Base-by-base conservation (phyloP, 2,888 invertebrate genomes). In the Tinea trinotella region DNA sequence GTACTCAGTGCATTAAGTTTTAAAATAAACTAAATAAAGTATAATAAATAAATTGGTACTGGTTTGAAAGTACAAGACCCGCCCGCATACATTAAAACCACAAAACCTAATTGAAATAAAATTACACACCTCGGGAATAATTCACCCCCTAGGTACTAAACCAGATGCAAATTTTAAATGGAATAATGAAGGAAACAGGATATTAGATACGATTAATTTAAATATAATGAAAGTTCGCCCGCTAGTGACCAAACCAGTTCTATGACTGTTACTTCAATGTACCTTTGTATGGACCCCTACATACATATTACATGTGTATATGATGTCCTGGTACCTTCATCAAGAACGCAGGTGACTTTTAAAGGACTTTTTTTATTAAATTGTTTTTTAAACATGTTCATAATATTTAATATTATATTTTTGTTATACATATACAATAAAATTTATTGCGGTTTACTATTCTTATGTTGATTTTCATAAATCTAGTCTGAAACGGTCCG, bases 161-260 rank as follows among this genome's bases (percentile, higher is more conserved):
- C 40, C 5, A 40, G 40, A 46, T 46, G 46, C 17, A 19, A 46
- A 46, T 18, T 46, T 19, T 46, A 30, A 30, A 17, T 12, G 40
- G 2, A 48, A 48, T 24, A 24, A 50, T 24, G n/a, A 50, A 52
- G 55, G 40, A 22, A 46, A 30, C 50, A 52, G 15, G 56, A 56
- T 44, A 52, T 56, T 58, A 59, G 46, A 49, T 40, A 52, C 46
- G 50, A 54, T 56, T 56, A 57, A 59, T 58, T 57, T 57, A 48
- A 56, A 59, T 57, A 56, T 58, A 59, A 59, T 50, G 50, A 50
- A 50, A 50, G 50, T 50, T 50, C 50, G 50, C 50, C 30, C 19
- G 46, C 46, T 19, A 50, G 50, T 50, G 22, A 24, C 22, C 50
- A 50, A 50, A 50, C 50, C 50, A 10, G 50, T 50, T 50, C 17